Percentiles rank a stretch among this genome's conserved stretches.
Conservation (phyloP, 1,140 invertebrate species). For the Calosoma granatense region DNA sequence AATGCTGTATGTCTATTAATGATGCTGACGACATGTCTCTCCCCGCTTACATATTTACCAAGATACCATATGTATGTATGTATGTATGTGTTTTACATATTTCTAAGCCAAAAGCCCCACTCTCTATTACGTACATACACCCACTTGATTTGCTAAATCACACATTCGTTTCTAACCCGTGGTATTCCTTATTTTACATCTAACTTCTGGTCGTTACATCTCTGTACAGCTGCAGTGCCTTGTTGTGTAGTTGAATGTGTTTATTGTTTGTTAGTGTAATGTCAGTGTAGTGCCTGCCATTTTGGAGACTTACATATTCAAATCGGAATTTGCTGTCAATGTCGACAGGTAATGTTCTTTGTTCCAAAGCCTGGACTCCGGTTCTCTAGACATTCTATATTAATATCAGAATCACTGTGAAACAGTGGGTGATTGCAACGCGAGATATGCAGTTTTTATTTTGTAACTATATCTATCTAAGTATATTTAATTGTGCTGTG, state of each 20-base stretch:
- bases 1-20: background rate
- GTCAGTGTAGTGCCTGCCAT: background rate
- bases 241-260: background rate
- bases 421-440: too few relatives aligned
- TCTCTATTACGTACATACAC: background rate
- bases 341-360: slow-evolving; percentile 25
- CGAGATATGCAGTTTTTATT: too few relatives aligned
- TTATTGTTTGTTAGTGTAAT: background rate
- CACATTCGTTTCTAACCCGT: background rate
- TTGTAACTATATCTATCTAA: too few relatives aligned
- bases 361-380: background rate
- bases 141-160: background rate
- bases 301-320: slow-evolving; percentile 2
- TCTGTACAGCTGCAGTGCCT: background rate
- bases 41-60: background rate
- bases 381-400: background rate
- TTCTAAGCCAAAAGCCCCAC: background rate
- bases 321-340: slow-evolving; percentile 26
- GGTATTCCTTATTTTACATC: background rate
- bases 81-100: background rate
- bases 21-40: background rate
- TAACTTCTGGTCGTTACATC: background rate
- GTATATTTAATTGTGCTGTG: too few relatives aligned
- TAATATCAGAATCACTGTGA: too few relatives aligned
- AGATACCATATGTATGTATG: too few relatives aligned